Conservation (phyloP, 2,888 invertebrate species). For the Cacoxenus indagator region DNA sequence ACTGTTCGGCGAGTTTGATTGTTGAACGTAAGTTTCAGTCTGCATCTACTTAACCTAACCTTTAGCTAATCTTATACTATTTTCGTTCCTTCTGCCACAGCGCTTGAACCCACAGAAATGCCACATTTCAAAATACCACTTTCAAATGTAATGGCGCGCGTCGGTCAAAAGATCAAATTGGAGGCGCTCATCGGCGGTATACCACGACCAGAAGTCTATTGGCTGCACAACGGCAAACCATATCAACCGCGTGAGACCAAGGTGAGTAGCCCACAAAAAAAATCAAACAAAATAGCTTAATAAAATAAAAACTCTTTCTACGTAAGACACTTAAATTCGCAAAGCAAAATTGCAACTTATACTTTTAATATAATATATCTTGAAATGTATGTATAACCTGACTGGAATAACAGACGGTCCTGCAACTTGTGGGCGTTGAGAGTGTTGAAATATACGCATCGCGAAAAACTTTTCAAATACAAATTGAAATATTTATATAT, state of each 20-base stretch:
- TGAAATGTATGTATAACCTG: constrained; percentile 4
- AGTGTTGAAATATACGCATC: constrained; percentile 19
- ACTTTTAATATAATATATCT: no score
- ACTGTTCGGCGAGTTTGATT: constrained; percentile 76
- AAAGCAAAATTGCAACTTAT: no score
- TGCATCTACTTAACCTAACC: background rate
- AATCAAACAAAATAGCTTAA: constrained; percentile 27
- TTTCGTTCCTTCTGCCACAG: constrained; percentile 58
- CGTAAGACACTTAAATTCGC: no score
- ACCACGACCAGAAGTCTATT: constrained; percentile 76
- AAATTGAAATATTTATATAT: no score
- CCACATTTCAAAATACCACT: constrained; percentile 76
- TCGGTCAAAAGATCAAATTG: constrained; percentile 80
- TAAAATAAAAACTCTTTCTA: no score
- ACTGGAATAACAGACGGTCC: constrained; percentile 41
- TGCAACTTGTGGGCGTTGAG: constrained; percentile 47
- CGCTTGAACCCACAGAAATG: constrained; percentile 75
- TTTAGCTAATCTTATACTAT: background rate
- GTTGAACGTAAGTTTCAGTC: constrained; percentile 76
- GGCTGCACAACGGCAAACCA: constrained; percentile 79
- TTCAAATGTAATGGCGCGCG: constrained; percentile 80
- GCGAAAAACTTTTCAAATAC: constrained; percentile 11
- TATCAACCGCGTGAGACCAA: constrained; percentile 76
- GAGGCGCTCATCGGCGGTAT: constrained; percentile 79
- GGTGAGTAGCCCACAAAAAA: constrained; percentile 70